A percentile compares a stretch with the other conserved stretches of the same genome.
Evolutionary conservation across 1,140 invertebrate species (phyloP).

Genomic region (Leptopilina boulardi): DNA sequence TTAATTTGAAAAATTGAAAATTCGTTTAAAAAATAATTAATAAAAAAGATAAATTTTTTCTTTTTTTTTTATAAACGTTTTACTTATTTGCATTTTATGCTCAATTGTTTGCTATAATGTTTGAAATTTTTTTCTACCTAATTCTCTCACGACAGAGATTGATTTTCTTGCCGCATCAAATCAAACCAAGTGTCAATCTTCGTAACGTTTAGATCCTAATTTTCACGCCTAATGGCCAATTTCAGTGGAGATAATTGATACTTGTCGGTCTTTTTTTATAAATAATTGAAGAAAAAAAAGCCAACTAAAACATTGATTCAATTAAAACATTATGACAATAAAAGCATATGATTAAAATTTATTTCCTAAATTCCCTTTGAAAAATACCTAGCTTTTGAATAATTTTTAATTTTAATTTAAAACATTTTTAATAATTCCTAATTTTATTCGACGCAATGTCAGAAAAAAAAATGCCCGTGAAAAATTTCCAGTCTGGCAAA

Average conservation of each 20-base stretch:
- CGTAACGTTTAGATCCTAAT: not conserved
- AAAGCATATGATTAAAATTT: no score
- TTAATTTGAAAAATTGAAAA: no score
- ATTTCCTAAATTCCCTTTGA: no score
- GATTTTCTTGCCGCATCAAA: conserved; percentile 21
- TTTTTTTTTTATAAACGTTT: no score
- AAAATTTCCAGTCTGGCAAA: not conserved
- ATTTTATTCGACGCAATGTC: no score
- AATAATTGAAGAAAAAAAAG: not conserved
- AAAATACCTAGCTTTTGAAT: no score
- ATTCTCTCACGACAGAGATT: not conserved
- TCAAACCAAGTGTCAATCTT: conserved; percentile 27
- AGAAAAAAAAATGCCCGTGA: not conserved
- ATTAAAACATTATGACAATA: no score
- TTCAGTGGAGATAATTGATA: conserved; percentile 14
- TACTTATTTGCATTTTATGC: not conserved
- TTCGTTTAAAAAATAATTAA: not conserved
- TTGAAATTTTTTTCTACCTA: not conserved
- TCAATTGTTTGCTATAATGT: not conserved
- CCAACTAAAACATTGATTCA: no score
- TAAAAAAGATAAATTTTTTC: no score
- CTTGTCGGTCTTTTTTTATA: not conserved
- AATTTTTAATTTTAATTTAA: no score
- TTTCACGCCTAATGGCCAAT: conserved; percentile 20
- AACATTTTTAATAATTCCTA: no score